Evolutionary conservation across 2,113 vertebrate genomes (phyloP).

Genomic region (Haemorhous mexicanus): DNA sequence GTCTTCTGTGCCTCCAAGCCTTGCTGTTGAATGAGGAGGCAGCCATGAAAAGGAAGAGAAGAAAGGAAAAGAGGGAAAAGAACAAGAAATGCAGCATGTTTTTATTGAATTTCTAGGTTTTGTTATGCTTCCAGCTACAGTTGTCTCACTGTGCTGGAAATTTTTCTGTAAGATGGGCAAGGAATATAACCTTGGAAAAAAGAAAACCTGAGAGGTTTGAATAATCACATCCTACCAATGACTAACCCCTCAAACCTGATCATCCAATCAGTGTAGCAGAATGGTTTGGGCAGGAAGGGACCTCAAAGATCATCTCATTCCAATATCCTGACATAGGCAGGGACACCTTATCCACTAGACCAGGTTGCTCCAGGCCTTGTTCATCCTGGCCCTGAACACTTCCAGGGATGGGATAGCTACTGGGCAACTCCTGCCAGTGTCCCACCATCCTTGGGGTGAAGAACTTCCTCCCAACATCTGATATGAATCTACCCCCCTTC

Average conservation of each 20-base stretch:
- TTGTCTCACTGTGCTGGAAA: neutral
- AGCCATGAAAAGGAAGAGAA: neutral
- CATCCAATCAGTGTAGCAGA: neutral
- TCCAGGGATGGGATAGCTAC: neutral
- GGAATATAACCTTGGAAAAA: neutral
- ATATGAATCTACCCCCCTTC: neutral
- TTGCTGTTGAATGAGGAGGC: neutral
- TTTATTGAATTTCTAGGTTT: neutral
- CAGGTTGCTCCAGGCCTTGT: neutral
- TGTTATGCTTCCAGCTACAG: neutral
- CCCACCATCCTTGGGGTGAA: neutral
- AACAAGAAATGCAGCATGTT: accelerated
- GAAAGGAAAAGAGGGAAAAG: neutral
- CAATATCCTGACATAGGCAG: neutral
- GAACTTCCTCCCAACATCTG: neutral
- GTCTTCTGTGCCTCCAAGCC: neutral
- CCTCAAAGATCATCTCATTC: neutral
- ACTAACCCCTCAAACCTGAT: neutral
- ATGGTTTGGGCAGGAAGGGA: neutral
- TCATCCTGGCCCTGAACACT: neutral
- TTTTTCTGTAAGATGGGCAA: neutral
- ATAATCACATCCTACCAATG: neutral
- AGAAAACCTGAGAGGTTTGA: neutral
- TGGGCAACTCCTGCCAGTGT: neutral
- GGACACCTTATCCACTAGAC: neutral